Evolutionary conservation across 2,888 invertebrate genomes (phyloP).

Genomic region (Sesia apiformis): DNA sequence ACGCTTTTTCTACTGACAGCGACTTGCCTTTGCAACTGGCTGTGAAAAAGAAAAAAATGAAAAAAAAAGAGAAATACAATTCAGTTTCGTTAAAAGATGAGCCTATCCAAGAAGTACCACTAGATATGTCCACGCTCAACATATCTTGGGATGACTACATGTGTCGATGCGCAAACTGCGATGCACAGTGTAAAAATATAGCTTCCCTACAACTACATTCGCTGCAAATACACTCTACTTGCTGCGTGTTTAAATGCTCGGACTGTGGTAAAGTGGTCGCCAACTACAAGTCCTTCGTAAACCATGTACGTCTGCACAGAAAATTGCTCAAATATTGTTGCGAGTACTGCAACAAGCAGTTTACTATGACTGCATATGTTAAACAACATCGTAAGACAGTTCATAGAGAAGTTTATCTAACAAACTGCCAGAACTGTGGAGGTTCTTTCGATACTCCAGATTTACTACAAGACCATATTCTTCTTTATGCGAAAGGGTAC

Average conservation of each 20-base stretch:
- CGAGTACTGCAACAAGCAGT: slow-evolving; percentile 49
- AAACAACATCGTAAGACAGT: slow-evolving; percentile 37
- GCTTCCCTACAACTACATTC: slow-evolving; percentile 50
- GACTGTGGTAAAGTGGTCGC: slow-evolving; percentile 46
- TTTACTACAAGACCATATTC: slow-evolving; percentile 43
- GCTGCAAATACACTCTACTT: slow-evolving; percentile 47
- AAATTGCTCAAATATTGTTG: slow-evolving; percentile 47
- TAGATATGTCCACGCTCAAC: slow-evolving; percentile 17
- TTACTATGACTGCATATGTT: slow-evolving; percentile 26
- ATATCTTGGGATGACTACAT: slow-evolving; percentile 52
- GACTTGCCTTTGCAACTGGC: slow-evolving; percentile 37
- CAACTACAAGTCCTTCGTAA: slow-evolving; percentile 41
- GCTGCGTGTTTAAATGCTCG: slow-evolving; percentile 53
- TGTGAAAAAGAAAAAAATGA: slow-evolving; percentile 31
- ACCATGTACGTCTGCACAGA: slow-evolving; percentile 48
- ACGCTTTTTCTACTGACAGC: slow-evolving; percentile 41
- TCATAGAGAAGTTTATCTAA: slow-evolving; percentile 25
- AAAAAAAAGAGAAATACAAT: slow-evolving; percentile 17
- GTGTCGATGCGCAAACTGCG: slow-evolving; percentile 54
- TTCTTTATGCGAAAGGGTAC: slow-evolving; percentile 30
- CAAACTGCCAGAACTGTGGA: slow-evolving; percentile 48
- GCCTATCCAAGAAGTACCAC: neutral
- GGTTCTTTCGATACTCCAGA: slow-evolving; percentile 38
- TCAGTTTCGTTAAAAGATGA: neutral
- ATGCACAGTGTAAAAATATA: slow-evolving; percentile 53